These are phyloP conservation scores for Koerneria pararmatus DNA, from an alignment of 2,888 invertebrate genomes.

Conservation along the genomic window DNA sequence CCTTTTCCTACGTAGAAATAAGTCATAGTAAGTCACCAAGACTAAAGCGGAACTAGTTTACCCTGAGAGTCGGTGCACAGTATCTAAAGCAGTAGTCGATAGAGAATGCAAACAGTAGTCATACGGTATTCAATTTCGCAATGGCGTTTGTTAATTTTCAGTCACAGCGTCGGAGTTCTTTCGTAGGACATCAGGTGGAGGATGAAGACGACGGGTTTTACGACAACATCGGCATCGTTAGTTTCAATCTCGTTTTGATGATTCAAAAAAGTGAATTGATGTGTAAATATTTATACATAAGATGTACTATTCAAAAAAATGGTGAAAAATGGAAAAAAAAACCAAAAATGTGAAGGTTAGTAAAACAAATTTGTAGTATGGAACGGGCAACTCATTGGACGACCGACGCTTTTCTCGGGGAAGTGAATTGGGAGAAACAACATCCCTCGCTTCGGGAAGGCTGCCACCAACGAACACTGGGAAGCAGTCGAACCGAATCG, in stretches of 20 bases:
- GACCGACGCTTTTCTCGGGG: slow-evolving; percentile 45
- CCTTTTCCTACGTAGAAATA: too few relatives aligned
- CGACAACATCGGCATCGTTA: slow-evolving; percentile 51
- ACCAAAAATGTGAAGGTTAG: not conserved
- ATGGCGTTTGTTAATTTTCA: too few relatives aligned
- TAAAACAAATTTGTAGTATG: slow-evolving; percentile 33
- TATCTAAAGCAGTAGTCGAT: too few relatives aligned
- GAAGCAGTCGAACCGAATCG: slow-evolving; percentile 46
- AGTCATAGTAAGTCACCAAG: too few relatives aligned
- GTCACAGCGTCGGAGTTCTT: slow-evolving; percentile 34
- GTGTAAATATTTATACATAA: too few relatives aligned
- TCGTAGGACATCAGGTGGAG: slow-evolving; percentile 39
- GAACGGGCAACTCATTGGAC: slow-evolving; percentile 23
- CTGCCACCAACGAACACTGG: slow-evolving; percentile 38
- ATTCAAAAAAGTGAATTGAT: not conserved
- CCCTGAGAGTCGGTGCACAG: too few relatives aligned
- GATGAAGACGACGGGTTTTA: slow-evolving; percentile 55
- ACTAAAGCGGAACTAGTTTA: too few relatives aligned
- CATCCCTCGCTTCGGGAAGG: slow-evolving; percentile 44
- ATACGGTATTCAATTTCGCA: too few relatives aligned
- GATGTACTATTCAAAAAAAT: too few relatives aligned
- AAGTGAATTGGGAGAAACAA: slow-evolving; percentile 41
- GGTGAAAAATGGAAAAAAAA: too few relatives aligned
- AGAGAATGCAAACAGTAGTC: too few relatives aligned
- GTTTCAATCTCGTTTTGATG: slow-evolving; percentile 8